Percentiles rank a stretch among this genome's conserved stretches.
Evolutionary conservation across 2,113 vertebrate genomes (phyloP).

Genomic region (Phylloscopus whistleri): DNA sequence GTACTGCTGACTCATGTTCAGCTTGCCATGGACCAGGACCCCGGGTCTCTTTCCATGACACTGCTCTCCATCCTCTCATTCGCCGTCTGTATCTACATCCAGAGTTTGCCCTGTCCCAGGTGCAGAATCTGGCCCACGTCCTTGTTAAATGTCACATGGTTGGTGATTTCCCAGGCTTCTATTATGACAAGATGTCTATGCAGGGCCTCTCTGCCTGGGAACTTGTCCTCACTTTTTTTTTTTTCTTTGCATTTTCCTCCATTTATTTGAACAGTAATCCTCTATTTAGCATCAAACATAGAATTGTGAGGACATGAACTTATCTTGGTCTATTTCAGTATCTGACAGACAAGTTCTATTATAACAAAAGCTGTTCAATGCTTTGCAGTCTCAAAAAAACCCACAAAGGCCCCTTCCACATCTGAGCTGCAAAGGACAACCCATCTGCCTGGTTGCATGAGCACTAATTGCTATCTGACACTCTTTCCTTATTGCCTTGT

Average conservation of each 20-base stretch:
- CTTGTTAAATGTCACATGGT: not conserved
- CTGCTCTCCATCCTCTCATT: not conserved
- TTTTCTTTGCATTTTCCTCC: not conserved
- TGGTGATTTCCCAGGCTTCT: not conserved
- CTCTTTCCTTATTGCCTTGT: not conserved
- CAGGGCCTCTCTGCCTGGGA: not conserved
- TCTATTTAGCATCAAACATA: not conserved
- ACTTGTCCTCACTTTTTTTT: not conserved
- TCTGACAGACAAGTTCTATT: not conserved
- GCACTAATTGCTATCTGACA: not conserved
- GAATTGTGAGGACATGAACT: not conserved
- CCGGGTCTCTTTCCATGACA: fast-evolving
- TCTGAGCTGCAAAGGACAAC: not conserved
- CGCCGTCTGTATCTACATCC: fast-evolving
- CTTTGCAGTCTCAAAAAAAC: not conserved
- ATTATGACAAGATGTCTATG: not conserved
- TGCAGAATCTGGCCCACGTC: not conserved
- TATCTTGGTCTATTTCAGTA: not conserved
- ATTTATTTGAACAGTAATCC: not conserved
- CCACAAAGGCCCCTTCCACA: not conserved
- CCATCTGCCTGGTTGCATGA: not conserved
- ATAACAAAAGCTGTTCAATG: not conserved
- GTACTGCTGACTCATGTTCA: fast-evolving
- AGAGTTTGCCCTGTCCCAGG: not conserved
- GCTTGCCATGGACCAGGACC: fast-evolving